Conservation (phyloP, 1,140 invertebrate genomes). For the Meloidogyne floridensis region DNA sequence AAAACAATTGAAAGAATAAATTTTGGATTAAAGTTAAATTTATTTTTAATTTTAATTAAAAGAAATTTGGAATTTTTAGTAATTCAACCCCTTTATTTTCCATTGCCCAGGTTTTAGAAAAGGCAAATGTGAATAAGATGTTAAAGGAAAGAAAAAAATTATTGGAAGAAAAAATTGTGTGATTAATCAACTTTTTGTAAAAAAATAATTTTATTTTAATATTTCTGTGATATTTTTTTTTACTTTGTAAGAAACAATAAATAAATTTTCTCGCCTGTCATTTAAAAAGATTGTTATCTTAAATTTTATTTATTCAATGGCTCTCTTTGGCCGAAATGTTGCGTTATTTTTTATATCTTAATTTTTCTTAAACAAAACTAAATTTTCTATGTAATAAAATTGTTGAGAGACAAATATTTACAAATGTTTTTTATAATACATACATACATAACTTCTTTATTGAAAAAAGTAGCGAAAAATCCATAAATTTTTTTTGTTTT, state of each 20-base stretch:
- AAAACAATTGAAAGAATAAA: slow-evolving; percentile 14
- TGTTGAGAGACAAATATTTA: no score
- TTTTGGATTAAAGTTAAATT: background rate
- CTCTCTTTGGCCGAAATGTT: background rate
- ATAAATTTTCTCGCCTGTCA: background rate
- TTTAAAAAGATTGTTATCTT: slow-evolving; percentile 10
- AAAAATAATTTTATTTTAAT: no score
- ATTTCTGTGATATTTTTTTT: background rate
- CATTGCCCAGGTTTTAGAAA: slow-evolving; percentile 11
- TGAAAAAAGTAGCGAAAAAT: no score
- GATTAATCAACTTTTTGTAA: no score
- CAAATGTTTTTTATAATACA: no score
- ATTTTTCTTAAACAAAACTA: no score
- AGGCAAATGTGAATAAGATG: slow-evolving; percentile 18
- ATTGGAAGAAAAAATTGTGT: background rate
- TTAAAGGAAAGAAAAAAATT: slow-evolving; percentile 15
- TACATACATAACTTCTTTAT: no score
- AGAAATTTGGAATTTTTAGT: background rate
- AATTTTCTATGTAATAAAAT: no score
- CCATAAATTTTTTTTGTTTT: no score
- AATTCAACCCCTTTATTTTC: background rate
- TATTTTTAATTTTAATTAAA: background rate
- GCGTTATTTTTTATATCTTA: background rate
- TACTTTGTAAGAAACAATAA: background rate
- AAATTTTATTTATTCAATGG: background rate